phyloP scores from a whole-genome alignment of 2,113 vertebrate species.

The Sitta europaea region DNA sequence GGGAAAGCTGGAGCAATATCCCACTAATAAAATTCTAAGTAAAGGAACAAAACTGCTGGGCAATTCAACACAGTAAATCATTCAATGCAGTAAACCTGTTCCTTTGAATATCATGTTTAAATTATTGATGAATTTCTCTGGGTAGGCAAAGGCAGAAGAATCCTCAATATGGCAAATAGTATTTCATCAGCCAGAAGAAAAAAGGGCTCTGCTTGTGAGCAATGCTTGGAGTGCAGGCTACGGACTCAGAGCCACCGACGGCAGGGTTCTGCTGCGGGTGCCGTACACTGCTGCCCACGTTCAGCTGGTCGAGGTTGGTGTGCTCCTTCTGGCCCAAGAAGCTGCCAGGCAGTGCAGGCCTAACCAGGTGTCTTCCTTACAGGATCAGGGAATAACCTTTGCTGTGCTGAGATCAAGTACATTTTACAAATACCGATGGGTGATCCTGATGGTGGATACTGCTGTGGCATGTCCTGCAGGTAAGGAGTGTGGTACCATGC shows the following conservation, averaged over 20 bases:
- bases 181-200: slow-evolving; percentile 39
- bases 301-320: slow-evolving; percentile 21
- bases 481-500: background rate
- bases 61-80: background rate
- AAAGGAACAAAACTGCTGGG: background rate
- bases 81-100: background rate
- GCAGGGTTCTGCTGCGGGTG: slow-evolving; percentile 47
- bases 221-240: slow-evolving; percentile 55
- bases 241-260: slow-evolving; percentile 41
- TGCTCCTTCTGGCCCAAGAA: background rate
- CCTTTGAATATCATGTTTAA: background rate
- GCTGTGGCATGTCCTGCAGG: slow-evolving; percentile 69
- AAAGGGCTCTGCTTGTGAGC: slow-evolving; percentile 20
- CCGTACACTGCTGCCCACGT: slow-evolving; percentile 17
- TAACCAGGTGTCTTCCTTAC: background rate
- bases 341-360: background rate
- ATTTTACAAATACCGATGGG: slow-evolving; percentile 72
- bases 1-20: background rate
- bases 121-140: background rate
- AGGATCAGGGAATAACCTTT: slow-evolving; percentile 78
- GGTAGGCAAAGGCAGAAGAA: background rate
- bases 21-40: background rate
- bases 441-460: slow-evolving; percentile 68
- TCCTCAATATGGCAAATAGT: slow-evolving; percentile 59
- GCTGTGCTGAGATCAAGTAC: slow-evolving; percentile 72